phyloP scores from a whole-genome alignment of 2,797 vertebrate genomes.

The Antennarius maculatus region DNA sequence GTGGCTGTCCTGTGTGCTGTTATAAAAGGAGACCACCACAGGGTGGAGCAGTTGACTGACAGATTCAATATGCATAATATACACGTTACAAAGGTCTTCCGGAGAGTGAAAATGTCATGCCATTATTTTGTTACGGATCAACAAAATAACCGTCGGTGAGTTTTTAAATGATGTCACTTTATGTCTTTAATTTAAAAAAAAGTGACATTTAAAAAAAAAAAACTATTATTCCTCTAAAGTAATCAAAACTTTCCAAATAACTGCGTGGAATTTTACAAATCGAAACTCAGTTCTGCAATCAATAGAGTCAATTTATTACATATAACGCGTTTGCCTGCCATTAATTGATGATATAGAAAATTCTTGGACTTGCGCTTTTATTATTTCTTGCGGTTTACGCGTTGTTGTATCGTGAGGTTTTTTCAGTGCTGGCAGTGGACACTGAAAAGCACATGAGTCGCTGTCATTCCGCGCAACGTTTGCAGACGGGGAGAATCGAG shows the following conservation, averaged over 20 bases:
- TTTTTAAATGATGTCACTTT: not conserved
- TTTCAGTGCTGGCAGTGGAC: conserved; percentile 28
- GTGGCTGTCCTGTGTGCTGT: not conserved
- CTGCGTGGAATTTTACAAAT: not conserved
- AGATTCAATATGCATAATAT: too few relatives aligned
- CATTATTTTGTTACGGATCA: not conserved
- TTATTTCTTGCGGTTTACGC: not conserved
- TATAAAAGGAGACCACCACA: not conserved
- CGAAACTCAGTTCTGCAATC: too few relatives aligned
- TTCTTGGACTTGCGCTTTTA: conserved; percentile 7
- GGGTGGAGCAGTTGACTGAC: conserved; percentile 1
- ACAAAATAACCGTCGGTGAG: too few relatives aligned
- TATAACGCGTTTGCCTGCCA: not conserved
- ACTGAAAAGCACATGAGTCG: conserved; percentile 46
- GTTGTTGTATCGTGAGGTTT: conserved; percentile 2
- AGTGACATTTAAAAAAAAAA: not conserved
- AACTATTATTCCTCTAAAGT: not conserved
- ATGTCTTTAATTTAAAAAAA: not conserved
- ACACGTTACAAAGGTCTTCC: not conserved
- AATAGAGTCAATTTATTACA: not conserved
- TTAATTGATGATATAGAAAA: conserved; percentile 7
- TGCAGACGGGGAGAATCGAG: conserved; percentile 56
- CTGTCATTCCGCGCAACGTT: conserved; percentile 64
- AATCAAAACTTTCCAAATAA: not conserved
- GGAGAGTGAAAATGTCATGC: not conserved